A percentile compares a stretch with the other conserved stretches of the same genome.
phyloP scores from a whole-genome alignment of 2,888 invertebrate genomes.

The Halictus ligatus region DNA sequence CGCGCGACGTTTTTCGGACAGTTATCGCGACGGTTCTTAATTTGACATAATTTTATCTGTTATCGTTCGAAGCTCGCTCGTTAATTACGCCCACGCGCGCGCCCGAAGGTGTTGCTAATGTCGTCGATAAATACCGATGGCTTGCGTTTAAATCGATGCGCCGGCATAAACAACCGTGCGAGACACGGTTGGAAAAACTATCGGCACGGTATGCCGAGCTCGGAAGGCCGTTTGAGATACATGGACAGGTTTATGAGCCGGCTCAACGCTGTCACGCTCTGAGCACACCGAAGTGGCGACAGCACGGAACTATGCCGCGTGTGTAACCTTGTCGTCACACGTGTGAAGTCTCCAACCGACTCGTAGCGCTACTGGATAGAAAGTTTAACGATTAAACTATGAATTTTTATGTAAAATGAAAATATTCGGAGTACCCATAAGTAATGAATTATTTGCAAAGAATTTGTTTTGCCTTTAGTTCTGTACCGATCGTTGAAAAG shows the following conservation, averaged over 20 bases:
- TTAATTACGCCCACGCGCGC: conserved; percentile 25
- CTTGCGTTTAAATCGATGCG: conserved; percentile 1
- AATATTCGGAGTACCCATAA: no score
- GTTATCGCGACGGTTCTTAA: conserved; percentile 20
- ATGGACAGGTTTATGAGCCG: conserved; percentile 12
- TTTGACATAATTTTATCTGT: conserved; percentile 31
- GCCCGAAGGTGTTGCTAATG: not conserved
- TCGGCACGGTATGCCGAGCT: conserved; percentile 1
- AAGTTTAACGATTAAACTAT: not conserved
- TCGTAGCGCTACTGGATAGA: not conserved
- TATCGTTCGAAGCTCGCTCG: conserved; percentile 12
- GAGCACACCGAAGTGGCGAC: not conserved
- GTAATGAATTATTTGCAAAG: no score
- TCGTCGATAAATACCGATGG: conserved; percentile 22
- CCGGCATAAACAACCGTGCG: not conserved
- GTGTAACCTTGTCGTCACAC: conserved; percentile 5
- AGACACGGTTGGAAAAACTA: not conserved
- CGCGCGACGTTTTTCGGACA: not conserved
- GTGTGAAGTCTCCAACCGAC: not conserved
- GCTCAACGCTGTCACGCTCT: not conserved
- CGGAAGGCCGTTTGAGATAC: conserved; percentile 4
- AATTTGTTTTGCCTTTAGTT: no score
- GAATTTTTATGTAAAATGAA: not conserved
- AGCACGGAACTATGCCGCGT: not conserved
- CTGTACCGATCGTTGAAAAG: no score